Conservation (phyloP, 2,113 vertebrate species). For the Tiliqua scincoides region DNA sequence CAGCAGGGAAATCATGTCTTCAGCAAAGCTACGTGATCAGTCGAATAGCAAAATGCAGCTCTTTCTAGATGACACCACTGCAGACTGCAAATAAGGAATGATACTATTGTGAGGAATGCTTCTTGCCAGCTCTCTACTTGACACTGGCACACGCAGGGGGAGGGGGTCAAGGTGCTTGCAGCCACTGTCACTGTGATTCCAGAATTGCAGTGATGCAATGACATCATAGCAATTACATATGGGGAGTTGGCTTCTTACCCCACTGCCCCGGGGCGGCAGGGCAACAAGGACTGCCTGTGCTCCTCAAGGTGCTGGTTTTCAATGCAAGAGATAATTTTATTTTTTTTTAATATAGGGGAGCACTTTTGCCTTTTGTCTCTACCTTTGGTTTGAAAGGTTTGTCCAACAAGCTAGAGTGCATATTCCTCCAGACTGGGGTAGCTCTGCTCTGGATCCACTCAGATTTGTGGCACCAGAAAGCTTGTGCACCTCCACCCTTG, state of each 20-base stretch:
- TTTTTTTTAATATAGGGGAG: neutral
- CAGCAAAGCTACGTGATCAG: neutral
- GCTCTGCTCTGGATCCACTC: no score
- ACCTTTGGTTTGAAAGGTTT: neutral
- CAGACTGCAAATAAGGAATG: neutral
- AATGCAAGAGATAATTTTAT: neutral
- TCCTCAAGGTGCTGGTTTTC: neutral
- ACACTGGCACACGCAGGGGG: no score
- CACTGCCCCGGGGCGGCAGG: no score
- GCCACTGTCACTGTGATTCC: no score
- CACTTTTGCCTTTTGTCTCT: neutral
- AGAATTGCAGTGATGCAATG: no score
- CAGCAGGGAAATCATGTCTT: neutral
- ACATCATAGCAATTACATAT: no score
- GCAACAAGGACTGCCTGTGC: no score
- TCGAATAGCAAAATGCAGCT: neutral
- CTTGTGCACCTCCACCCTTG: no score
- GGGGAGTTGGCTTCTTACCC: no score
- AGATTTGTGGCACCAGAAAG: no score
- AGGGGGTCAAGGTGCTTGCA: no score
- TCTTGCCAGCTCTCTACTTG: neutral
- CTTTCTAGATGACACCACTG: neutral
- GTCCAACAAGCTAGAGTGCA: neutral
- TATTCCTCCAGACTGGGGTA: no score
- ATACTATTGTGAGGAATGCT: neutral